Base-by-base conservation (phyloP, 2,797 vertebrate species). In the Epinephelus coioides region DNA sequence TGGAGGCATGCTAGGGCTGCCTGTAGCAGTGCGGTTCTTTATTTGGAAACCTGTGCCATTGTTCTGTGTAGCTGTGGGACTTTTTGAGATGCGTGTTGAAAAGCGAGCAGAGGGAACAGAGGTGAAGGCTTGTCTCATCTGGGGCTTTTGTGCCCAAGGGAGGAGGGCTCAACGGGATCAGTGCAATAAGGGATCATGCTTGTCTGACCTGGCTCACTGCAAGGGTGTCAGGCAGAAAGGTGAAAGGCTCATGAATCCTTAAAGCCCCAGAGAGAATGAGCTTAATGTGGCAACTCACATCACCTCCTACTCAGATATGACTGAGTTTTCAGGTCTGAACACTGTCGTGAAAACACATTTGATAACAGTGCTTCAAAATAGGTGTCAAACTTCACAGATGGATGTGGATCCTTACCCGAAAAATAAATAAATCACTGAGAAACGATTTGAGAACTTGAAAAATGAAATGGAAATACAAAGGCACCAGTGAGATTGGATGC, bases 231-330 rank as follows among this genome's bases (percentile, higher is more conserved):
- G 61, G 69, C 67, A 69, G 73, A 60, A 69, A 74, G 78, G 84
- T 76, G 65, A 88, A 83, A 73, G 56, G 40, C 79, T 86, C 63
- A 79, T 71, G 80, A 84, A 81, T 86, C 83, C 64, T 76, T 71
- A 71, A 90, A 86, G 62, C 82, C 82, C 73, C 59, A 7, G 75
- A 80, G 81, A 89, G 61, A 84, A 76, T 59, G 73, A 77, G 78
- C 69, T 86, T 63, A 56, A 55, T 80, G 73, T 25, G 77, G 72
- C 40, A n/a, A 73, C 73, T 83, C 60, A 59, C 61, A 73, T 84
- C 63, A 76, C 79, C 74, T 74, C 85, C 78, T 60, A 63, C 75
- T 78, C 65, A 77, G 57, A 79, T 60, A 60, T 75, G 67, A 62
- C 55, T 69, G 83, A 69, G 34, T 65, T 64, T 19, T 55, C 73